phyloP scores from a whole-genome alignment of 2,113 vertebrate genomes.

The Chascanopsetta lugubris region DNA sequence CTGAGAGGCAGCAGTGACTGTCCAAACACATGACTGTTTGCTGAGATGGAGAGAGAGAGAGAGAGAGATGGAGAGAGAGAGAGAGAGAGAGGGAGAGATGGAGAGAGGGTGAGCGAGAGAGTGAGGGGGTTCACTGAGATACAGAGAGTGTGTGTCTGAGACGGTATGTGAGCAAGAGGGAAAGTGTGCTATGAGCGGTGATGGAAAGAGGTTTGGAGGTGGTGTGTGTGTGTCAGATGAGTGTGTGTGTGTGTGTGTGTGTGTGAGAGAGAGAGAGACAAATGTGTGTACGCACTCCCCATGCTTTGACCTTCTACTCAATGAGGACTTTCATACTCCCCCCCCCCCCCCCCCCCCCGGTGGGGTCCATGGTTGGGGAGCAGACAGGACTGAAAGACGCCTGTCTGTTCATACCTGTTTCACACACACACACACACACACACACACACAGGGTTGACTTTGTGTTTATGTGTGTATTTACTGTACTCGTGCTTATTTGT shows the following conservation, averaged over 20 bases:
- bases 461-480: slow-evolving; percentile 56
- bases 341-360: slow-evolving; percentile 10
- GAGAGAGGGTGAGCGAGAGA: slow-evolving; percentile 18
- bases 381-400: slow-evolving; percentile 62
- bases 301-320: slow-evolving; percentile 68
- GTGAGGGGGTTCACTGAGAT: slow-evolving; percentile 9
- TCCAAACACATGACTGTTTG: slow-evolving; percentile 76
- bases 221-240: slow-evolving; percentile 39
- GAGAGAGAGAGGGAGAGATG: slow-evolving; percentile 12
- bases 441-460: slow-evolving; percentile 50
- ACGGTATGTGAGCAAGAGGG: slow-evolving; percentile 32
- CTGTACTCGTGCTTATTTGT: slow-evolving; percentile 59
- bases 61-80: slow-evolving; percentile 22
- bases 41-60: slow-evolving; percentile 33
- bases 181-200: slow-evolving; percentile 42
- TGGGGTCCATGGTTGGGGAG: slow-evolving; percentile 30
- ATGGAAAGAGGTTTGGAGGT: slow-evolving; percentile 52
- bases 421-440: slow-evolving; percentile 38
- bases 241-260: slow-evolving; percentile 38
- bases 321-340: slow-evolving; percentile 72
- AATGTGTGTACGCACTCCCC: slow-evolving; percentile 37
- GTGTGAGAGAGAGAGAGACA: too few relatives aligned
- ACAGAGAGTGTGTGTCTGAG: slow-evolving; percentile 20
- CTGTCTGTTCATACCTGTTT: slow-evolving; percentile 68
- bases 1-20: slow-evolving; percentile 51